phyloP scores from a whole-genome alignment of 2,797 vertebrate species.

The Bradypodion ventrale region DNA sequence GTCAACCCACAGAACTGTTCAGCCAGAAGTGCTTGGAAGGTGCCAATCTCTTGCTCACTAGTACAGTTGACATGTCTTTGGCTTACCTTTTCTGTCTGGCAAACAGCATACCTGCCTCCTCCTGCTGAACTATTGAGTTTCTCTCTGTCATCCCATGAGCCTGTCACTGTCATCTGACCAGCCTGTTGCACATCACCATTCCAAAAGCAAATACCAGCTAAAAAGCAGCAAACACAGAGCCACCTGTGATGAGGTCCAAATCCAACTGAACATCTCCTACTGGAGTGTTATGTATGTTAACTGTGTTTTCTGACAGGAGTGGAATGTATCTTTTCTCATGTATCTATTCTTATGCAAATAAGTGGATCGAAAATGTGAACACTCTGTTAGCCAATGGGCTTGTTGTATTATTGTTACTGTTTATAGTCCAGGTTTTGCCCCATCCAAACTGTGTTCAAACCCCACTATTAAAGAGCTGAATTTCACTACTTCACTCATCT shows the following conservation, averaged over 20 bases:
- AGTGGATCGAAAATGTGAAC: too few species aligned
- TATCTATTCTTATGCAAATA: too few species aligned
- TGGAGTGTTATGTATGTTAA: too few species aligned
- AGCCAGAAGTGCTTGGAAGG: too few species aligned
- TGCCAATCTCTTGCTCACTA: neutral
- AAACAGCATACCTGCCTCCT: slow-evolving; percentile 69
- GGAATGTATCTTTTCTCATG: too few species aligned
- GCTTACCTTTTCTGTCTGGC: slow-evolving; percentile 43
- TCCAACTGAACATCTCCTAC: neutral
- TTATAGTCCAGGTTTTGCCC: too few species aligned
- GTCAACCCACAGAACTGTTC: neutral
- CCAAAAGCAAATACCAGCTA: neutral
- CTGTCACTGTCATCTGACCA: slow-evolving; percentile 29
- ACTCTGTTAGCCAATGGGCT: too few species aligned
- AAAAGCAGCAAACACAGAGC: neutral
- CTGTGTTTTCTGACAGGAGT: too few species aligned
- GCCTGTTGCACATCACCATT: slow-evolving; percentile 72
- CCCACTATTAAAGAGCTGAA: too few species aligned
- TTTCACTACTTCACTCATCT: too few species aligned
- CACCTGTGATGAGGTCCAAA: neutral
- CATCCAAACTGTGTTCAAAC: too few species aligned
- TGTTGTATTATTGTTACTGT: too few species aligned
- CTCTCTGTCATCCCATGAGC: slow-evolving; percentile 60
- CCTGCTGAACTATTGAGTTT: slow-evolving; percentile 78
- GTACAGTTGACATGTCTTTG: slow-evolving; percentile 34